Percentiles rank a stretch among this genome's conserved stretches.
These are phyloP conservation scores for Urocyon cinereoargenteus DNA, from an alignment of 2,797 vertebrate genomes.

Conservation along the genomic window DNA sequence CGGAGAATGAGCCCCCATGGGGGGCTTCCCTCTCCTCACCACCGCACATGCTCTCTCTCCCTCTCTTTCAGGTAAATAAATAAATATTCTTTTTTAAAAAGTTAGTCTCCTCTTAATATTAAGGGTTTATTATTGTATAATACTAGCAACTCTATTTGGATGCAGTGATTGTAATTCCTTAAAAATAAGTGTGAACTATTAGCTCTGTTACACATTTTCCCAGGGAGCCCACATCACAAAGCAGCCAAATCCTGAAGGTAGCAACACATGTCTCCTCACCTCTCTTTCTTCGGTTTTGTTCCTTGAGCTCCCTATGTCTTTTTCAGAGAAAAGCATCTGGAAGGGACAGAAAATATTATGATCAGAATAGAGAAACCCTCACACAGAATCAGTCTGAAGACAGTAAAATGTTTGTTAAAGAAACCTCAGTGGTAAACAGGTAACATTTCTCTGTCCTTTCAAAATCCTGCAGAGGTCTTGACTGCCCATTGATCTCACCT, in stretches of 20 bases:
- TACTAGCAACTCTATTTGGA: neutral
- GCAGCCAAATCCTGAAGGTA: neutral
- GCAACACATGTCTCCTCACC: neutral
- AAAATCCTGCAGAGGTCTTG: neutral
- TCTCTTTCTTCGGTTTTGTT: slow-evolving; percentile 7
- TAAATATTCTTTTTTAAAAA: neutral
- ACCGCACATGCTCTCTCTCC: neutral
- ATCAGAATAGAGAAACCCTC: neutral
- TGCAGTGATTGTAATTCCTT: neutral
- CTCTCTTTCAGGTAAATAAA: neutral
- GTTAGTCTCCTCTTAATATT: neutral
- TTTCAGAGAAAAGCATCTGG: slow-evolving; percentile 59
- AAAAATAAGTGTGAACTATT: neutral
- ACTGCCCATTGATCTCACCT: neutral
- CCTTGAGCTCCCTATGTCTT: slow-evolving; percentile 4
- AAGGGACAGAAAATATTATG: neutral
- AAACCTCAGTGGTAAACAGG: neutral
- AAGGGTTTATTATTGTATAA: neutral
- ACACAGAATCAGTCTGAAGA: neutral
- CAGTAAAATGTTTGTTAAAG: neutral
- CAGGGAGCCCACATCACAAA: neutral
- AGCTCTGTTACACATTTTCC: neutral
- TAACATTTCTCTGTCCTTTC: neutral
- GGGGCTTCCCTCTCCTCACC: neutral
- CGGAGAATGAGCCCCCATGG: neutral